phyloP scores from a whole-genome alignment of 1,140 invertebrate genomes.

The Hypsibius dujardini region DNA sequence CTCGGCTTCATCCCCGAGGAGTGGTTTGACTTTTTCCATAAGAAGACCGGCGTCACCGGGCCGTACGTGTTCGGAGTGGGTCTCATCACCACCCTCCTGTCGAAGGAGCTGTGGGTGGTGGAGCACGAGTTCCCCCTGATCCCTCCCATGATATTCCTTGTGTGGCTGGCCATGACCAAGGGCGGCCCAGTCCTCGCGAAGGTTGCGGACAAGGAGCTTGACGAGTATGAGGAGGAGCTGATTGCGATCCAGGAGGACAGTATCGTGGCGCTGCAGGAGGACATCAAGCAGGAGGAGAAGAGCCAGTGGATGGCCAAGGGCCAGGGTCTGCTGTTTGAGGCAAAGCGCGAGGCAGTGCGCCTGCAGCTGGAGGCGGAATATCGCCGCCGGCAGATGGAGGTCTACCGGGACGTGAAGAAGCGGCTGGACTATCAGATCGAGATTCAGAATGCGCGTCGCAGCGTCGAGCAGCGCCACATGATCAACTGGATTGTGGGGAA shows the following conservation, averaged over 20 bases:
- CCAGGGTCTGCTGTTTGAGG: slow-evolving; percentile 55
- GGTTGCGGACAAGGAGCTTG: slow-evolving; percentile 51
- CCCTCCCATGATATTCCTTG: slow-evolving; percentile 50
- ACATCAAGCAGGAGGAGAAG: slow-evolving; percentile 48
- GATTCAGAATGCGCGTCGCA: slow-evolving; percentile 52
- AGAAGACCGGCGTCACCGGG: slow-evolving; percentile 66
- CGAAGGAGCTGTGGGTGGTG: slow-evolving; percentile 76
- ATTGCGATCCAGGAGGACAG: slow-evolving; percentile 41
- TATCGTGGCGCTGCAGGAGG: slow-evolving; percentile 37
- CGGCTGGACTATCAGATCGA: slow-evolving; percentile 79
- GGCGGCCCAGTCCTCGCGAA: slow-evolving; percentile 46
- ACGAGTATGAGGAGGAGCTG: slow-evolving; percentile 44
- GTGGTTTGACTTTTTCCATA: slow-evolving; percentile 64
- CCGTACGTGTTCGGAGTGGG: slow-evolving; percentile 68
- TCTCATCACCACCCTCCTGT: slow-evolving; percentile 60
- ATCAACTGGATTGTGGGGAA: slow-evolving; percentile 71
- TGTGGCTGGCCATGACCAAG: slow-evolving; percentile 48
- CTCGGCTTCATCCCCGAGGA: slow-evolving; percentile 75
- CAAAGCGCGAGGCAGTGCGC: slow-evolving; percentile 70
- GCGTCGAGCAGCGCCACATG: slow-evolving; percentile 76
- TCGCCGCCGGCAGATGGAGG: slow-evolving; percentile 52
- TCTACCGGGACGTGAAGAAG: slow-evolving; percentile 51
- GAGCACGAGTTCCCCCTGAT: slow-evolving; percentile 77
- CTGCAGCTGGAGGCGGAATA: slow-evolving; percentile 78
- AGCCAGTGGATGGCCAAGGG: slow-evolving; percentile 58